Evolutionary conservation across 2,888 invertebrate genomes (phyloP).

Genomic region (Cheilosia impressa): DNA sequence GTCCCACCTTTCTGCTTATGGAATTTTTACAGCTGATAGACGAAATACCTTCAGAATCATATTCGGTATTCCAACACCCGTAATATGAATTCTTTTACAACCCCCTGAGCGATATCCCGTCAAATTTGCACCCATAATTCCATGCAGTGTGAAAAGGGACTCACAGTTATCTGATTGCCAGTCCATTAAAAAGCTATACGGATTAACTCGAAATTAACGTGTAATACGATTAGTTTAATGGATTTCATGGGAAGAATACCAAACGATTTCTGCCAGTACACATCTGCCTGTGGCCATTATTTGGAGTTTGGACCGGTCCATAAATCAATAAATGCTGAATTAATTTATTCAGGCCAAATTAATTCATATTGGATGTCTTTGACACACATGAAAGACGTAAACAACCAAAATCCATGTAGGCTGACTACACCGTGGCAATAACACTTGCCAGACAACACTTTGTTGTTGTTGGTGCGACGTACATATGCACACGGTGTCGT

Average conservation of each 20-base stretch:
- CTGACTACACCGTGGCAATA: constrained; percentile 14
- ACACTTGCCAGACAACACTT: background rate
- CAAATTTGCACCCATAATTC: no score
- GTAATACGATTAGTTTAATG: background rate
- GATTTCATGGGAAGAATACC: background rate
- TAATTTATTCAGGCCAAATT: constrained; percentile 6
- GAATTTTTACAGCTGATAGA: no score
- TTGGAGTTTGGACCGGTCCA: background rate
- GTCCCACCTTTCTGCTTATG: no score
- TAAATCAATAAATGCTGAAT: background rate
- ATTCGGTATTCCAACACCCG: no score
- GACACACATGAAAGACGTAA: background rate
- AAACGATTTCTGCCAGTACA: background rate
- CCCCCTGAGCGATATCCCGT: no score
- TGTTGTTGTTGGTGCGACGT: background rate
- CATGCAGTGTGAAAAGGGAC: background rate
- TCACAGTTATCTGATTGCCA: background rate
- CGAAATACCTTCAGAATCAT: no score
- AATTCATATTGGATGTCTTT: constrained; percentile 1
- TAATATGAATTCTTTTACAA: no score
- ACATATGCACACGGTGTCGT: background rate
- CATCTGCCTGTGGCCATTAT: background rate
- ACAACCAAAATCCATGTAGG: background rate
- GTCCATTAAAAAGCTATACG: background rate
- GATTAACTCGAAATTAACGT: background rate